Conservation (phyloP, 2,797 vertebrate genomes). For the Ceyx erithaca region DNA sequence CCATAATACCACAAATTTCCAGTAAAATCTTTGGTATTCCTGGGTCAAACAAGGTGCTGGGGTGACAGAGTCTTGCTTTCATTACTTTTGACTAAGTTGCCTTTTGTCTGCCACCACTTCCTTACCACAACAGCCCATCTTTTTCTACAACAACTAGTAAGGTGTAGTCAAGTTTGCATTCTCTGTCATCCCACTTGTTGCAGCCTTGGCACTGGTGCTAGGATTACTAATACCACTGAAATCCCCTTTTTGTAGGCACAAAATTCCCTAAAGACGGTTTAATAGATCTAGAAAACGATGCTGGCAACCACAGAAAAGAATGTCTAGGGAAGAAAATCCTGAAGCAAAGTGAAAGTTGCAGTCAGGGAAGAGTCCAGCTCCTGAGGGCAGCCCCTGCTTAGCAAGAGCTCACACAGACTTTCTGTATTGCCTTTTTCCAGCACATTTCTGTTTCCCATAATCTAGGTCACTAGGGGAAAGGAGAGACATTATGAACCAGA, state of each 20-base stretch:
- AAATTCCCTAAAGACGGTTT: neutral
- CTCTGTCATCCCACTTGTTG: neutral
- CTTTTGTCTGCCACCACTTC: neutral
- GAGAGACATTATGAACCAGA: neutral
- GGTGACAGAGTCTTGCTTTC: neutral
- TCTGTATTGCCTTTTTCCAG: neutral
- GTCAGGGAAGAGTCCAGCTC: neutral
- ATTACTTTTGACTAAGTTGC: neutral
- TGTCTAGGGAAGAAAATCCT: neutral
- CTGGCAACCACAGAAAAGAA: neutral
- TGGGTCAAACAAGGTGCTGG: neutral
- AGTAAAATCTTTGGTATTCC: neutral
- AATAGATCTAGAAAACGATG: neutral
- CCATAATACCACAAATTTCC: neutral
- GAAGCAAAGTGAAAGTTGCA: neutral
- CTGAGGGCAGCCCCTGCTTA: neutral
- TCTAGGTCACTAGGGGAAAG: neutral
- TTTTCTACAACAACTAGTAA: neutral
- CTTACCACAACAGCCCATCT: neutral
- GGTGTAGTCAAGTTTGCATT: fast-evolving
- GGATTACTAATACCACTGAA: neutral
- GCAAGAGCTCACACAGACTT: neutral
- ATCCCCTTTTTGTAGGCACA: neutral
- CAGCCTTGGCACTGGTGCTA: neutral
- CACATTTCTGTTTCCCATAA: neutral